Conservation (phyloP, 2,888 invertebrate genomes). For the Zhengitettix transpicula region DNA sequence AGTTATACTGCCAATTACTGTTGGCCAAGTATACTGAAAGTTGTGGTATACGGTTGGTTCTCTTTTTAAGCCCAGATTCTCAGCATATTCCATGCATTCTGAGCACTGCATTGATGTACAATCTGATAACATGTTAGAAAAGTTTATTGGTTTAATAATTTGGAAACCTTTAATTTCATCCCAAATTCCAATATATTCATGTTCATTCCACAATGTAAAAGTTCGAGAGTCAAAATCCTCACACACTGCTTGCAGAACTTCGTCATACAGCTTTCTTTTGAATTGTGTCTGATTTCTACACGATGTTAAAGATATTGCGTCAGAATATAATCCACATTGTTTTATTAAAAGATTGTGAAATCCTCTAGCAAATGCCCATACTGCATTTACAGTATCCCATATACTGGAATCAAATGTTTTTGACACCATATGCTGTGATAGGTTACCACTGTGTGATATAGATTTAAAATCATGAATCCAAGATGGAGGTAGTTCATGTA, state of each 20-base stretch:
- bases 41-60: not conserved
- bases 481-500: not conserved
- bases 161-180: slow-evolving; percentile 1
- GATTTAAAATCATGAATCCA: slow-evolving; percentile 4
- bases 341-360: not conserved
- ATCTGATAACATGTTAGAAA: not conserved
- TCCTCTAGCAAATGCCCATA: slow-evolving; percentile 2
- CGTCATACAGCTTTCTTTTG: not conserved
- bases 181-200: slow-evolving; percentile 6
- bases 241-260: not conserved
- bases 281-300: not conserved
- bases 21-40: slow-evolving; percentile 6
- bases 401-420: slow-evolving; percentile 1
- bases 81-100: not conserved
- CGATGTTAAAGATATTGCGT: not conserved
- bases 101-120: slow-evolving; percentile 1
- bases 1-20: slow-evolving; percentile 7
- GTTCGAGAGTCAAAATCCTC: not conserved
- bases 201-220: slow-evolving; percentile 4
- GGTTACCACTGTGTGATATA: not conserved
- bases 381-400: slow-evolving; percentile 2
- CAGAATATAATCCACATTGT: not conserved
- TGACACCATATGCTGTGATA: not conserved
- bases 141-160: not conserved
- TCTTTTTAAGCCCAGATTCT: not conserved